Percentiles rank a stretch among this genome's conserved stretches.
Evolutionary conservation across 2,113 vertebrate genomes (phyloP).

Genomic region (Orthonyx spaldingii): DNA sequence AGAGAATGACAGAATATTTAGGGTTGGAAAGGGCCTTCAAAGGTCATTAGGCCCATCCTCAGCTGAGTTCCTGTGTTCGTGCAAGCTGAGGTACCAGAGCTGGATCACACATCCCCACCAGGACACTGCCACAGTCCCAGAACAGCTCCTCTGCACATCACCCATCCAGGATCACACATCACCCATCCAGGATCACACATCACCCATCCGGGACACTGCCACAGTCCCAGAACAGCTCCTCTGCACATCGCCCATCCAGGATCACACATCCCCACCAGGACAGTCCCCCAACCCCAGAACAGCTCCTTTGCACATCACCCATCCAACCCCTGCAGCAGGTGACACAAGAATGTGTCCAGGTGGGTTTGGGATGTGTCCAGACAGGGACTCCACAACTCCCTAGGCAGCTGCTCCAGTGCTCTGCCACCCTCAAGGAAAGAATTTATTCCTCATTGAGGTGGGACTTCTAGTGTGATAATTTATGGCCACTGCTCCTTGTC

Average conservation of each 20-base stretch:
- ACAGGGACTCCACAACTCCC: not conserved
- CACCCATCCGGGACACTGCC: not conserved
- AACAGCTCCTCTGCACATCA: not conserved
- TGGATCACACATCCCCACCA: not conserved
- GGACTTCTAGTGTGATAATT: not conserved
- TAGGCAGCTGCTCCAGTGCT: not conserved
- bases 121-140: not conserved
- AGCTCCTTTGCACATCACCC: not conserved
- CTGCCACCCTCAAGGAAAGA: not conserved
- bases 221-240: not conserved
- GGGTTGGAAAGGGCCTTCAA: not conserved
- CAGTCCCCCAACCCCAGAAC: too few species aligned
- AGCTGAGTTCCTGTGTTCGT: not conserved
- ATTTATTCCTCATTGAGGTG: not conserved
- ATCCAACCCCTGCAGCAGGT: not conserved
- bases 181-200: too few species aligned
- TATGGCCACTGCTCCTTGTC: not conserved
- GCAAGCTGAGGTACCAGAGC: not conserved
- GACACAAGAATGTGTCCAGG: not conserved
- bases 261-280: rapidly evolving
- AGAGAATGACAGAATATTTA: not conserved
- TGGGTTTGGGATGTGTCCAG: not conserved
- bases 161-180: not conserved
- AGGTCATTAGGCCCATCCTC: not conserved
- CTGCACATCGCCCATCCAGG: not conserved